A percentile compares a stretch with the other conserved stretches of the same genome.
Conservation (phyloP, 2,888 invertebrate genomes). For the Brachycybe producta region DNA sequence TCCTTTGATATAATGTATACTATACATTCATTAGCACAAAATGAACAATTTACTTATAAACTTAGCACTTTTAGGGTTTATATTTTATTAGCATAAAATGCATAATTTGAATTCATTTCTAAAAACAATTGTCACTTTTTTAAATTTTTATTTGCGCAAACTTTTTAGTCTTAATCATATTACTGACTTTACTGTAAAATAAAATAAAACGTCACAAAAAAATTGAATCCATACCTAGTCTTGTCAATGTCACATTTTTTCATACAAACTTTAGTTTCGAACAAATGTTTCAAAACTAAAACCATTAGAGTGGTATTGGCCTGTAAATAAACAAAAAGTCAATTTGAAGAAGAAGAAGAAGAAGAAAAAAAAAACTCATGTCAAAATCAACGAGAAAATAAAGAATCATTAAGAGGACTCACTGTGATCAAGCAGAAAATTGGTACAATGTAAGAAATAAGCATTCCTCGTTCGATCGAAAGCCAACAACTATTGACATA, state of each 20-base stretch:
- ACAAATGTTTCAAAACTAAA: conserved; percentile 29
- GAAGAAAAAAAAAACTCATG: neutral
- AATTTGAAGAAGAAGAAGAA: neutral
- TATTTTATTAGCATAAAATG: too few relatives aligned
- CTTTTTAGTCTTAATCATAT: too few relatives aligned
- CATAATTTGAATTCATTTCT: too few relatives aligned
- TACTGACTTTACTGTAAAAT: too few relatives aligned
- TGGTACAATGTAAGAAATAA: conserved; percentile 60
- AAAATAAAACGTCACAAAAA: too few relatives aligned
- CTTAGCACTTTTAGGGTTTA: too few relatives aligned
- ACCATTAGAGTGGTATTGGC: conserved; percentile 34
- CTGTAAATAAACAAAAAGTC: conserved; percentile 25
- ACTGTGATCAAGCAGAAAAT: conserved; percentile 52
- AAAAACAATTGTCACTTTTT: too few relatives aligned
- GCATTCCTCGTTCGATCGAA: conserved; percentile 62
- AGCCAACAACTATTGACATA: conserved; percentile 47
- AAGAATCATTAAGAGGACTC: conserved; percentile 39
- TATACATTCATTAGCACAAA: neutral
- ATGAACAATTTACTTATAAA: too few relatives aligned
- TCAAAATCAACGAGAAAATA: conserved; percentile 2
- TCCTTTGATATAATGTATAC: neutral
- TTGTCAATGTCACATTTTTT: conserved; percentile 24
- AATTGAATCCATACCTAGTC: conserved; percentile 20
- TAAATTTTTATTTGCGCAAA: too few relatives aligned
- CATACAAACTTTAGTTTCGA: conserved; percentile 26